Base-by-base conservation (phyloP, 2,888 invertebrate genomes). In the Mimumesa dahlbomi region DNA sequence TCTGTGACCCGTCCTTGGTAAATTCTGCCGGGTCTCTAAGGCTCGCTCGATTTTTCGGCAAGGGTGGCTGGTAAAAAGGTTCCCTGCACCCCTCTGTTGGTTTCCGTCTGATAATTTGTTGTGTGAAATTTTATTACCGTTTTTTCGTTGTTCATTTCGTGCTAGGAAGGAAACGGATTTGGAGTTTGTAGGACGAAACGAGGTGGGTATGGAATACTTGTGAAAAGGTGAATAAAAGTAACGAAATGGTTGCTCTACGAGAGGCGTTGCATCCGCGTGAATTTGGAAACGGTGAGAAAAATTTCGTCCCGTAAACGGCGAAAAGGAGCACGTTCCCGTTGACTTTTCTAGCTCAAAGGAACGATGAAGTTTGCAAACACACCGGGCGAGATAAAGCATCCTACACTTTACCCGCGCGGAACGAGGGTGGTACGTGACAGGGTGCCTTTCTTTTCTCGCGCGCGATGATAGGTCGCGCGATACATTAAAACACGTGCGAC, bases 1-100 rank as follows among this genome's bases (percentile, higher is more conserved):
- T 83, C 82, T 73, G 21, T 76, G 74, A 71, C 58, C 69, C 54
- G 58, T 40, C 59, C 63, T 19, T 43, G n/a, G n/a, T 46, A 53
- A 19, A 73, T 49, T 25, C 25, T 38, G 52, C n/a, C n/a, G n/a
- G n/a, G n/a, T n/a, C n/a, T n/a, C n/a, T 6, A 49, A n/a, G 38
- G 6, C 11, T 34, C 42, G 13, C 38, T 25, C 46, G 21, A 22
- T 40, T 61, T 49, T 42, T n/a, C 36, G 38, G 52, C 43, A 18
- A 29, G 42, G 52, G 56, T 42, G 40, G 40, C 31, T 73, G 73
- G 46, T 66, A 72, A 73, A 42, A 56, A 49, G 18, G 62, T 13
- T 67, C 53, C 63, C 62, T 73, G 45, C 66, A n/a, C 1, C 9
- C 1, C 14, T 40, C 11, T 18, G 2, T 6, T 9, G 1, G 6